Evolutionary conservation across 2,113 vertebrate genomes (phyloP).

Genomic region (Hemicordylus capensis): DNA sequence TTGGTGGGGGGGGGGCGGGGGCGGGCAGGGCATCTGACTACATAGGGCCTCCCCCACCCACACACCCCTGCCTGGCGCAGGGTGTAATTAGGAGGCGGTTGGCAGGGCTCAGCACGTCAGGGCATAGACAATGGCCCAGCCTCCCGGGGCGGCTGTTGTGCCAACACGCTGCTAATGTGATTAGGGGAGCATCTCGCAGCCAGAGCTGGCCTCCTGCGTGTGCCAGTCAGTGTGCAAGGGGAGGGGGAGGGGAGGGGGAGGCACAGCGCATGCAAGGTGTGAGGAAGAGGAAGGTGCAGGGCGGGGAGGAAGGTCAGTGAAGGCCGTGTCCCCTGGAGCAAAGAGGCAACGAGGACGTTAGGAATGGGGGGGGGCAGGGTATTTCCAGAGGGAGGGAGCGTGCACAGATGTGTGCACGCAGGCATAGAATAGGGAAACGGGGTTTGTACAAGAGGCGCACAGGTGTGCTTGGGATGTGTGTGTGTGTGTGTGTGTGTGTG

Average conservation of each 20-base stretch:
- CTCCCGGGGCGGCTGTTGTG: constrained; percentile 34
- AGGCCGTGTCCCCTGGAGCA: neutral
- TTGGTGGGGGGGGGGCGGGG: neutral
- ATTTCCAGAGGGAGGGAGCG: neutral
- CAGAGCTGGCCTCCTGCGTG: neutral
- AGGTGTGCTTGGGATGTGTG: neutral
- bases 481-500: too few species aligned
- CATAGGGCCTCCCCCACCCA: neutral
- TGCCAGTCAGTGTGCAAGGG: neutral
- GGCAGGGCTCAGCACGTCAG: neutral
- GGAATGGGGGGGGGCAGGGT: neutral
- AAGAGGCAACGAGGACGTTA: neutral
- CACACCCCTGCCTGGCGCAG: neutral
- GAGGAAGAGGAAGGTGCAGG: neutral
- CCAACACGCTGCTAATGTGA: constrained; percentile 29
- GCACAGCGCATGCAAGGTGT: neutral
- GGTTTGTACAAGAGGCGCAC: neutral
- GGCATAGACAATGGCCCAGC: constrained; percentile 17
- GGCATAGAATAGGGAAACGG: neutral
- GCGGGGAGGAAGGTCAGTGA: neutral
- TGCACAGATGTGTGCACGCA: neutral
- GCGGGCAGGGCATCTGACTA: neutral
- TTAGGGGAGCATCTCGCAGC: constrained; percentile 20
- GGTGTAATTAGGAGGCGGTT: constrained; percentile 33
- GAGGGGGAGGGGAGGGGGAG: neutral